Conservation (phyloP, 2,888 invertebrate genomes). For the Sycophila texana region DNA sequence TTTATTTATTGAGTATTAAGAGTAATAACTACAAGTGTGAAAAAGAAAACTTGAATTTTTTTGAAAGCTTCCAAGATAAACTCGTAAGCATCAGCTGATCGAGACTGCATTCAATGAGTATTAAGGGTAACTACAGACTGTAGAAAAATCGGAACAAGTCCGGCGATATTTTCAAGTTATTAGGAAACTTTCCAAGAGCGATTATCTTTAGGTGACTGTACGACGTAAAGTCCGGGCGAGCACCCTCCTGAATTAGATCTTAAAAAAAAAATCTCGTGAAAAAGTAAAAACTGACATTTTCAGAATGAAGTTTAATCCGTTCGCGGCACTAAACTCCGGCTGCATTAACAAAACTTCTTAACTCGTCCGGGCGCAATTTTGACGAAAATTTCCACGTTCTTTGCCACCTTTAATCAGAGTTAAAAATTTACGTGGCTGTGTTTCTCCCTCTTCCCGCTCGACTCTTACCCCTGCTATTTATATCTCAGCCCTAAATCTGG, state of each 20-base stretch:
- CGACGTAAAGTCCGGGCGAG: no score
- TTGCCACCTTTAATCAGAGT: slow-evolving; percentile 42
- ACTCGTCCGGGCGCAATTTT: slow-evolving; percentile 31
- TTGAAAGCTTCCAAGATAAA: no score
- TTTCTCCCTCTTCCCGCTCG: slow-evolving; percentile 15
- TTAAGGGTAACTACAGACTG: no score
- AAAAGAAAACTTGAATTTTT: no score
- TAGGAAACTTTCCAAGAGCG: slow-evolving; percentile 25
- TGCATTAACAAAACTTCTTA: slow-evolving; percentile 14
- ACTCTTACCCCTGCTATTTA: slow-evolving; percentile 34
- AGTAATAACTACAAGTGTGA: no score
- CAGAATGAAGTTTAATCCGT: neutral
- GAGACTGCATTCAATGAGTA: no score
- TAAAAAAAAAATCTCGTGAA: neutral
- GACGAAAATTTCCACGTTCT: slow-evolving; percentile 31
- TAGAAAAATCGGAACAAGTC: no score
- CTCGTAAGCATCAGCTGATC: no score
- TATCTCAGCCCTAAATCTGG: slow-evolving; percentile 45
- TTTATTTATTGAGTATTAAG: no score
- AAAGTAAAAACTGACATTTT: slow-evolving; percentile 7
- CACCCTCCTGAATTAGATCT: no score
- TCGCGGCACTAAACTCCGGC: neutral
- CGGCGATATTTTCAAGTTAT: no score
- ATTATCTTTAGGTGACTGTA: no score
- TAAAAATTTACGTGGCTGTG: slow-evolving; percentile 39